Conservation (phyloP, 2,888 invertebrate species). For the Tillus elongatus region DNA sequence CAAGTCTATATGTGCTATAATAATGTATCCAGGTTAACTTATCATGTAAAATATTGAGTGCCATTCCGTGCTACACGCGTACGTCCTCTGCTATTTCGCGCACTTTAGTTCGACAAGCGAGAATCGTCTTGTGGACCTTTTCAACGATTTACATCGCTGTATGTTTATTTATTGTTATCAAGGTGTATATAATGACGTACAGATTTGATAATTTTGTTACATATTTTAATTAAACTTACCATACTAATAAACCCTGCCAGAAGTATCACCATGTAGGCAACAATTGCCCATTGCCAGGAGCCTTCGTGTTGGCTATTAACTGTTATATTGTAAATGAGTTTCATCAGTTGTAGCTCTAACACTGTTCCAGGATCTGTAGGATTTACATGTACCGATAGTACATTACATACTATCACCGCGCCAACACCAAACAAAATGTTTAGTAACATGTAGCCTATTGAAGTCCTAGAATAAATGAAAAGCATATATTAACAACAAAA, state of each 20-base stretch:
- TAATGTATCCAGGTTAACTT: too few relatives aligned
- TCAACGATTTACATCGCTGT: too few relatives aligned
- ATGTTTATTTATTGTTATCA: too few relatives aligned
- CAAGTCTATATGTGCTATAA: too few relatives aligned
- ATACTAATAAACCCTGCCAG: slow-evolving; percentile 53
- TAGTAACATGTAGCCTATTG: slow-evolving; percentile 47
- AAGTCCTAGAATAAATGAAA: slow-evolving; percentile 46
- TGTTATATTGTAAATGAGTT: slow-evolving; percentile 50
- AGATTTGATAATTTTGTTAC: too few relatives aligned
- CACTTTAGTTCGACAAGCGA: too few relatives aligned
- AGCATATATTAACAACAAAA: slow-evolving; percentile 3
- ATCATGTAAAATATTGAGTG: too few relatives aligned
- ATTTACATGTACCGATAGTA: slow-evolving; percentile 39
- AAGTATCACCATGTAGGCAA: slow-evolving; percentile 48
- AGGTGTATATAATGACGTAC: too few relatives aligned
- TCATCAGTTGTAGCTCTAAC: slow-evolving; percentile 50
- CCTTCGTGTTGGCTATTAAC: slow-evolving; percentile 34
- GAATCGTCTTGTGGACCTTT: too few relatives aligned
- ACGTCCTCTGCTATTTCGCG: too few relatives aligned
- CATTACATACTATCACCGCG: slow-evolving; percentile 50
- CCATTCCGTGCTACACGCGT: too few relatives aligned
- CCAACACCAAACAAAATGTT: slow-evolving; percentile 51
- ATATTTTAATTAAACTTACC: too few relatives aligned
- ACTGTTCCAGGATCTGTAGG: slow-evolving; percentile 36
- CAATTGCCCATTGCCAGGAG: slow-evolving; percentile 48